Percentiles rank a stretch among this genome's conserved stretches.
Conservation (phyloP, 2,113 vertebrate genomes). For the Axis porcinus region DNA sequence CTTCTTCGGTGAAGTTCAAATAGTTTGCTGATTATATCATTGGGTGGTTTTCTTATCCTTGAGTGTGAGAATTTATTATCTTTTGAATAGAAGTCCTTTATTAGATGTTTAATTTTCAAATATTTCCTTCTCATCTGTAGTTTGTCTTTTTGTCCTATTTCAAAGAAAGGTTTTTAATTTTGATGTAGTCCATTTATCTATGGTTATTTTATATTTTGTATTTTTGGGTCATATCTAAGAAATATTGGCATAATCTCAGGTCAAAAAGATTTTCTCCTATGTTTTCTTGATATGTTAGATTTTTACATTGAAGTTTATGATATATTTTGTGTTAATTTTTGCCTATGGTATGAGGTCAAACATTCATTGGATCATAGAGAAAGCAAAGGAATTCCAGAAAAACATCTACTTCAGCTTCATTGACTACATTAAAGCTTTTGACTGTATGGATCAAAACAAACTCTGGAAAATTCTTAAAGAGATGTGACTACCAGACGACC, state of each 20-base stretch:
- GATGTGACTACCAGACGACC: background rate
- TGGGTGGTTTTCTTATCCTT: background rate
- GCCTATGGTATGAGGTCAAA: background rate
- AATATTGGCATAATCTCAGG: background rate
- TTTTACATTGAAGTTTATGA: background rate
- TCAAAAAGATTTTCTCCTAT: background rate
- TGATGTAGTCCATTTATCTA: background rate
- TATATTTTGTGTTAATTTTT: background rate
- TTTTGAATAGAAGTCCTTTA: background rate
- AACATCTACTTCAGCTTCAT: background rate
- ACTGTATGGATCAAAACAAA: background rate
- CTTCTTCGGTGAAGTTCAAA: background rate
- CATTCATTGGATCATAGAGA: background rate
- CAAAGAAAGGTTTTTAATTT: background rate
- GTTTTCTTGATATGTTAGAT: background rate
- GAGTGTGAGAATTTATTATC: background rate
- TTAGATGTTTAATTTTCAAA: background rate
- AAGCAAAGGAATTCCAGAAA: background rate
- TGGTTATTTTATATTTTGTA: background rate
- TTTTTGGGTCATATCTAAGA: background rate
- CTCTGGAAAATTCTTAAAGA: background rate
- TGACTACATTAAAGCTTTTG: background rate
- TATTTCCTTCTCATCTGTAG: background rate
- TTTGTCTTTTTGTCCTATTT: background rate
- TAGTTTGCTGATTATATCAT: background rate